phyloP scores from a whole-genome alignment of 1,140 invertebrate genomes.

The Bactericera cockerelli region DNA sequence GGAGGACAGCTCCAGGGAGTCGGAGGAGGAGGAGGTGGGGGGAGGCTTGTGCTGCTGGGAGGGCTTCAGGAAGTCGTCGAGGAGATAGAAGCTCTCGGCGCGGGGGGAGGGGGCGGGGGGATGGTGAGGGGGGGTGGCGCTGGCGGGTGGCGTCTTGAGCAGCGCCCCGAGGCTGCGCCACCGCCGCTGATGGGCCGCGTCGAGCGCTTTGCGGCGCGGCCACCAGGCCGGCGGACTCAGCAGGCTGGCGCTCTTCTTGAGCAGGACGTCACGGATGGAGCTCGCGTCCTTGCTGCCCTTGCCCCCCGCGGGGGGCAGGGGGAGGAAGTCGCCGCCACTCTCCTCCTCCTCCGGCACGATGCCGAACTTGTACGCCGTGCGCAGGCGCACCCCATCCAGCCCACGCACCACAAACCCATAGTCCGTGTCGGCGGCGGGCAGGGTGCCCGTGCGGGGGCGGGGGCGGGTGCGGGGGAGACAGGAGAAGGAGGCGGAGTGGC shows the following conservation, averaged over 20 bases:
- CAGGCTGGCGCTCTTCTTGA: conserved; percentile 30
- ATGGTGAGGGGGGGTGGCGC: conserved; percentile 4
- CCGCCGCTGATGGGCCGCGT: conserved; percentile 29
- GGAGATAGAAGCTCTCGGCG: conserved; percentile 35
- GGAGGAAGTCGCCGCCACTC: conserved; percentile 16
- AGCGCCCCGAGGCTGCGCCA: conserved; percentile 36
- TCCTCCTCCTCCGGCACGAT: conserved; percentile 22
- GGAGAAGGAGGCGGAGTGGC: conserved; percentile 37
- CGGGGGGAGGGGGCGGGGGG: conserved; percentile 21
- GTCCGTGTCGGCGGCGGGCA: conserved; percentile 26
- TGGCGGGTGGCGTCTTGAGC: conserved; percentile 27
- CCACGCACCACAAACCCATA: conserved; percentile 24
- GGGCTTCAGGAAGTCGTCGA: conserved; percentile 36
- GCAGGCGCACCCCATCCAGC: neutral
- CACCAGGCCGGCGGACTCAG: conserved; percentile 31
- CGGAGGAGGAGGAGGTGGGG: conserved; percentile 19
- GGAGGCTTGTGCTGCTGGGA: conserved; percentile 17
- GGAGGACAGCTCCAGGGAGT: conserved; percentile 23
- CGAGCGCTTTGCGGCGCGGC: conserved; percentile 20
- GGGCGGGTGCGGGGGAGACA: conserved; percentile 31
- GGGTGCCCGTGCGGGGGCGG: conserved; percentile 33
- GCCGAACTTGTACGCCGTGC: conserved; percentile 14
- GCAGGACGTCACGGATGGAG: conserved; percentile 26
- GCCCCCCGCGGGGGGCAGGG: conserved; percentile 11
- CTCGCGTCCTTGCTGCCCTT: conserved; percentile 14